These are phyloP conservation scores for Varanus komodoensis DNA, from an alignment of 2,113 vertebrate genomes.

Conservation along the genomic window DNA sequence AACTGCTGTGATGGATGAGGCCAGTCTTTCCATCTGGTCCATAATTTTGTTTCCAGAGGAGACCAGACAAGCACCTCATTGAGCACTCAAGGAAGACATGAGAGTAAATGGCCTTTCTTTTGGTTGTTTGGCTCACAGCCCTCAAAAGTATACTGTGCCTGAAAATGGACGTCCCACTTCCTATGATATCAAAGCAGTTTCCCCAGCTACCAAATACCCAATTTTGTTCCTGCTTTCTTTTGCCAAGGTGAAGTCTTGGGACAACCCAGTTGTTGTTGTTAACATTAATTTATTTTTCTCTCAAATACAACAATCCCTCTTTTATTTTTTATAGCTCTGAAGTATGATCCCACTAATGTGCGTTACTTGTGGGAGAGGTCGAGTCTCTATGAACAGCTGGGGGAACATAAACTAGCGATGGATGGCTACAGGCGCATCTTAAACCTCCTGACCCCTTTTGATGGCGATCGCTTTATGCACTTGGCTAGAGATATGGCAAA, in stretches of 20 bases:
- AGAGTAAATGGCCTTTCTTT: no score
- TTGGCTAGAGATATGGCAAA: constrained; percentile 98
- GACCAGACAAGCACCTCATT: neutral
- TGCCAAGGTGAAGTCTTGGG: neutral
- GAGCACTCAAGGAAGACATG: neutral
- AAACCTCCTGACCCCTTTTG: constrained; percentile 88
- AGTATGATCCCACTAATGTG: constrained; percentile 92
- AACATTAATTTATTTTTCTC: neutral
- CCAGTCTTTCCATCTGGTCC: neutral
- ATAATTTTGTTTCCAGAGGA: neutral
- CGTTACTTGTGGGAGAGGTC: constrained; percentile 97
- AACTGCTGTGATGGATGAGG: neutral
- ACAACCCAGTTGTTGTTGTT: neutral
- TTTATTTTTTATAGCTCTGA: constrained; percentile 81
- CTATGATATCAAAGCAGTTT: neutral
- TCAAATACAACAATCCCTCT: neutral
- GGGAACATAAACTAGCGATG: constrained; percentile 96
- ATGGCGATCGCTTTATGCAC: constrained; percentile 97
- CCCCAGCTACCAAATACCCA: neutral
- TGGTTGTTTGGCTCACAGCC: no score
- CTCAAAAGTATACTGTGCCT: neutral
- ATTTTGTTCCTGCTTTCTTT: constrained; percentile 3
- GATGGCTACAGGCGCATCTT: constrained; percentile 95
- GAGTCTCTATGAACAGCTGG: constrained; percentile 92
- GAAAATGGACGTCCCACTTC: neutral